A percentile compares a stretch with the other conserved stretches of the same genome.
These are phyloP conservation scores for Dexiosoma caninum DNA, from an alignment of 2,888 invertebrate genomes.

Conservation along the genomic window DNA sequence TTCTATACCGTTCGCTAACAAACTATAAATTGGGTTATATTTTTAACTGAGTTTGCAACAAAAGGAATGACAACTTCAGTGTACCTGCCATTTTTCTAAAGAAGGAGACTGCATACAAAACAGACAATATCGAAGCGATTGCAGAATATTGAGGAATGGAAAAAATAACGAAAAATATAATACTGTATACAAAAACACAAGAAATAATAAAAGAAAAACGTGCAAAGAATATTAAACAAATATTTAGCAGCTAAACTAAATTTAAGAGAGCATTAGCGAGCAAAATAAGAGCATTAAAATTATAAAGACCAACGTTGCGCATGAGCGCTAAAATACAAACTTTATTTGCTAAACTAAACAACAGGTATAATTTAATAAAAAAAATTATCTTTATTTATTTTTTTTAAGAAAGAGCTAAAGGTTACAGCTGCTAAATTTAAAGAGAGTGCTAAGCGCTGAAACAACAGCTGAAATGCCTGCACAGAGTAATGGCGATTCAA, in stretches of 20 bases:
- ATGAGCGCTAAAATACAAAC: constrained; percentile 33
- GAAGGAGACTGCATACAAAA: constrained; percentile 34
- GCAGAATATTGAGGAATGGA: constrained; percentile 59
- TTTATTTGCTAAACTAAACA: neutral
- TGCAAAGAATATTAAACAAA: constrained; percentile 57
- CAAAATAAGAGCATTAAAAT: constrained; percentile 35
- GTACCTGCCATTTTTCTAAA: neutral
- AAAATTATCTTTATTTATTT: too few relatives aligned
- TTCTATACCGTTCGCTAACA: too few relatives aligned
- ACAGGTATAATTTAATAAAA: neutral
- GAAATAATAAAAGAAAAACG: constrained; percentile 48
- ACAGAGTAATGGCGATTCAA: neutral
- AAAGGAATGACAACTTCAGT: neutral
- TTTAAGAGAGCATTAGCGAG: constrained; percentile 30
- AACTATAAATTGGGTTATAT: too few relatives aligned
- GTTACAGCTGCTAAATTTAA: neutral
- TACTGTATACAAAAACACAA: constrained; percentile 18
- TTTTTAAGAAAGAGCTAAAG: neutral
- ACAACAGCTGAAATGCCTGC: constrained; percentile 30
- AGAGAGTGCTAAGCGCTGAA: constrained; percentile 47
- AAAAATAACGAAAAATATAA: constrained; percentile 28
- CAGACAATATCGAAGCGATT: constrained; percentile 41
- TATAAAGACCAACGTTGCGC: constrained; percentile 22
- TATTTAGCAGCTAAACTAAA: constrained; percentile 9
- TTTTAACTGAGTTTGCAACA: neutral